phyloP scores from a whole-genome alignment of 37 sponge, comb jelly and placozoan genomes.

The Chondrilla cf. caribensis region DNA sequence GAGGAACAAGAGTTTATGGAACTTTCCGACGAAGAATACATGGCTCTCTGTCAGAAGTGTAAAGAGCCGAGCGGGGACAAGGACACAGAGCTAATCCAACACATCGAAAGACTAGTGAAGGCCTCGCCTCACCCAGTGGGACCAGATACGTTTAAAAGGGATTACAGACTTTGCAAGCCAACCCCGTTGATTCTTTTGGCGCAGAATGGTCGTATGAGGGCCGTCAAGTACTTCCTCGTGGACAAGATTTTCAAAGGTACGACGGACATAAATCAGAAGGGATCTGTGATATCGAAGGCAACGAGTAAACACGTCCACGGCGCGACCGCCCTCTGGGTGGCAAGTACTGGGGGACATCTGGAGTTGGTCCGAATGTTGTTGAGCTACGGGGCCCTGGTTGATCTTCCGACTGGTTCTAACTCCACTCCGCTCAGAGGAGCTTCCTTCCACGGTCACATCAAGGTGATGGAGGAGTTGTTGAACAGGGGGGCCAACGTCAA shows the following conservation, averaged over 20 bases:
- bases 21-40: slow-evolving; percentile 3
- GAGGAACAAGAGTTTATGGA: slow-evolving; percentile 1
- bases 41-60: not conserved
- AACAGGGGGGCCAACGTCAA: slow-evolving; percentile 72
- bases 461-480: slow-evolving; percentile 68
- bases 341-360: slow-evolving; percentile 68
- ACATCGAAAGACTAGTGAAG: not conserved
- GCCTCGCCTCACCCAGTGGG: slow-evolving; percentile 20
- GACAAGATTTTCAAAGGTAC: slow-evolving; percentile 4
- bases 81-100: not conserved
- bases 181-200: slow-evolving; percentile 70
- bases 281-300: slow-evolving; percentile 64
- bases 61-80: slow-evolving; percentile 5
- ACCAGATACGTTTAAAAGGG: slow-evolving; percentile 50
- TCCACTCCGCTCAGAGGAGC: slow-evolving; percentile 87
- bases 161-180: slow-evolving; percentile 37
- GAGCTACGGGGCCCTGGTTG: slow-evolving; percentile 66
- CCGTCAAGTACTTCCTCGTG: slow-evolving; percentile 51
- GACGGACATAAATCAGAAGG: slow-evolving; percentile 56
- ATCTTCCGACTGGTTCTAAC: slow-evolving; percentile 71
- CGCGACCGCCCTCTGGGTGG: slow-evolving; percentile 91
- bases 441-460: slow-evolving; percentile 75
- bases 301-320: slow-evolving; percentile 82
- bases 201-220: slow-evolving; percentile 47
- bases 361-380: slow-evolving; percentile 76